Evolutionary conservation across 23 tunicate species (phyloP).

Genomic region (Aplidium turbinatum): DNA sequence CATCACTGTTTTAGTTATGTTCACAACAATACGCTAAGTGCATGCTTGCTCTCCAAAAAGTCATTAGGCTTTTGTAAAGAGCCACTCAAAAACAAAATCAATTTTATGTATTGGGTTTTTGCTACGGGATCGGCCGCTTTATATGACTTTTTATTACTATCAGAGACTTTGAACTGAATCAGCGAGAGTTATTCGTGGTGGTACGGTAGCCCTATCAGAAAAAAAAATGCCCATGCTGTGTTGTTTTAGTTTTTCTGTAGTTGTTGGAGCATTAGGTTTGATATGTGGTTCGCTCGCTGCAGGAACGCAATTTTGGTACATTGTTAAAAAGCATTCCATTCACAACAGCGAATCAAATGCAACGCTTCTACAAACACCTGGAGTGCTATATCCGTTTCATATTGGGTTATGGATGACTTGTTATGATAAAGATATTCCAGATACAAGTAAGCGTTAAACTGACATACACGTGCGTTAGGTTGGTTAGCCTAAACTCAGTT

Average conservation of each 20-base stretch:
- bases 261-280: background rate
- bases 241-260: conserved; percentile 4
- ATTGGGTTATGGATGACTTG: conserved; percentile 53
- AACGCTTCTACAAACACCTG: background rate
- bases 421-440: conserved; percentile 39
- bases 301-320: conserved; percentile 8
- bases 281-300: background rate
- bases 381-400: conserved; percentile 12
- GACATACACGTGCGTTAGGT: background rate
- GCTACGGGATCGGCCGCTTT: too few species aligned
- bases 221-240: too few species aligned
- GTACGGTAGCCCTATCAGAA: too few species aligned
- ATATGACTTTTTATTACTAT: too few species aligned
- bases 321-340: background rate
- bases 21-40: too few species aligned
- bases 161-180: too few species aligned
- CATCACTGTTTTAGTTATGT: too few species aligned
- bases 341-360: background rate
- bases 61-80: too few species aligned
- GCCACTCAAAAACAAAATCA: too few species aligned
- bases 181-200: too few species aligned
- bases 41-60: too few species aligned
- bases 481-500: background rate
- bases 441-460: conserved; percentile 7
- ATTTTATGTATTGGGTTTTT: too few species aligned